phyloP scores from a whole-genome alignment of 2,888 invertebrate species.

The Ypsolopha sequella region DNA sequence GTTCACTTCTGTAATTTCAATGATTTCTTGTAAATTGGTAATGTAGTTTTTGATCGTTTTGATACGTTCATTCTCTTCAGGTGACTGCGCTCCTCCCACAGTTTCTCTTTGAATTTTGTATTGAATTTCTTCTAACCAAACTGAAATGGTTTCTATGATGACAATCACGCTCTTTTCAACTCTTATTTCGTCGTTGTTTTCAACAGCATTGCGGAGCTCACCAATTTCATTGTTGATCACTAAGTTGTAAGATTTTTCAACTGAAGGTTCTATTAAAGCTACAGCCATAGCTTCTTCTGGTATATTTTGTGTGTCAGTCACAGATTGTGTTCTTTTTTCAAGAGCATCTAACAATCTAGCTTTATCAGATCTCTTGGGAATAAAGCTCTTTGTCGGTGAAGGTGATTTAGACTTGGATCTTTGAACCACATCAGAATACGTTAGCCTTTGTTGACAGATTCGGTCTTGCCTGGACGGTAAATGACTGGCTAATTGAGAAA shows the following conservation, averaged over 20 bases:
- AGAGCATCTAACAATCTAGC: constrained; percentile 42
- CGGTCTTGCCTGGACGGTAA: constrained; percentile 17
- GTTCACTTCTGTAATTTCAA: constrained; percentile 76
- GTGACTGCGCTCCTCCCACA: constrained; percentile 24
- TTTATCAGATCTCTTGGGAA: constrained; percentile 37
- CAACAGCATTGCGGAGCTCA: constrained; percentile 70
- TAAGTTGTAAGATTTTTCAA: constrained; percentile 52
- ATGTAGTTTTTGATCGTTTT: constrained; percentile 66
- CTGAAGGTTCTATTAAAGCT: constrained; percentile 45
- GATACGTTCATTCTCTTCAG: constrained; percentile 37
- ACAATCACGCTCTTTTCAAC: constrained; percentile 80
- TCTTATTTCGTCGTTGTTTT: constrained; percentile 64
- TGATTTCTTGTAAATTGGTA: constrained; percentile 71
- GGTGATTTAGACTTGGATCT: constrained; percentile 63
- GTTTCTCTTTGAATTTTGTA: constrained; percentile 74
- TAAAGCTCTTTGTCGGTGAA: constrained; percentile 43
- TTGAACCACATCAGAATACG: constrained; percentile 63
- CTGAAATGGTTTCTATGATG: constrained; percentile 84
- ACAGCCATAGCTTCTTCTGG: constrained; percentile 40
- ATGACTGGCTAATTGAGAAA: constrained; percentile 49
- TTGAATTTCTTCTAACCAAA: constrained; percentile 88
- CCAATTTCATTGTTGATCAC: constrained; percentile 73
- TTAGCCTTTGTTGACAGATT: constrained; percentile 26
- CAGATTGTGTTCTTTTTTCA: constrained; percentile 48
- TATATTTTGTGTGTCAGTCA: constrained; percentile 27